A percentile compares a stretch with the other conserved stretches of the same genome.
phyloP scores from a whole-genome alignment of 2,888 invertebrate species.

The Tetranychus piercei region DNA sequence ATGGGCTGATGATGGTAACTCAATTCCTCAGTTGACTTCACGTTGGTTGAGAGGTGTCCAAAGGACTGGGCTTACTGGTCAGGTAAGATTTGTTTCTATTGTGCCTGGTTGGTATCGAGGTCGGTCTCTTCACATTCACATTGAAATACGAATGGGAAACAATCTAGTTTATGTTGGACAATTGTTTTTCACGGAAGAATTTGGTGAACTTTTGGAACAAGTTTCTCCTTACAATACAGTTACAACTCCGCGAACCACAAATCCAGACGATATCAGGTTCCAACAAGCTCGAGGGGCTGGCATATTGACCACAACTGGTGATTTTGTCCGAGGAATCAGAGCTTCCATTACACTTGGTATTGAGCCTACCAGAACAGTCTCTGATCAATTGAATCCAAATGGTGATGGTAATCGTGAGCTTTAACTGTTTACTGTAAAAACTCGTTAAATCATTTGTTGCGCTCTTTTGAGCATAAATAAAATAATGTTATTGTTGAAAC shows the following conservation, averaged over 20 bases:
- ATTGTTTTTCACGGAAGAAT: background rate
- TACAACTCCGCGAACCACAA: background rate
- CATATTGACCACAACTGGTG: background rate
- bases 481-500: no score
- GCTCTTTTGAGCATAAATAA: no score
- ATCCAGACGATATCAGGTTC: background rate
- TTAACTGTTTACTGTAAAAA: background rate
- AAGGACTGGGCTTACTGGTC: background rate
- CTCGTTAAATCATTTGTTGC: background rate
- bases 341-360: constrained; percentile 6
- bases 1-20: background rate
- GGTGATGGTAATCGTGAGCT: background rate
- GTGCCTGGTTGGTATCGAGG: constrained; percentile 1
- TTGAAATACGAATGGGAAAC: background rate
- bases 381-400: background rate
- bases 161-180: background rate
- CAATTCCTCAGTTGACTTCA: background rate
- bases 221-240: background rate
- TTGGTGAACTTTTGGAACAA: constrained; percentile 4
- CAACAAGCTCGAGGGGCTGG: background rate
- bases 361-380: background rate
- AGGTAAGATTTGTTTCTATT: constrained; percentile 1
- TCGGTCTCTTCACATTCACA: constrained; percentile 2
- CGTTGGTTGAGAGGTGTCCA: constrained; percentile 1
- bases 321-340: background rate